These are phyloP conservation scores for Ctenoplectra terminalis DNA, from an alignment of 1,140 invertebrate genomes.

Conservation along the genomic window DNA sequence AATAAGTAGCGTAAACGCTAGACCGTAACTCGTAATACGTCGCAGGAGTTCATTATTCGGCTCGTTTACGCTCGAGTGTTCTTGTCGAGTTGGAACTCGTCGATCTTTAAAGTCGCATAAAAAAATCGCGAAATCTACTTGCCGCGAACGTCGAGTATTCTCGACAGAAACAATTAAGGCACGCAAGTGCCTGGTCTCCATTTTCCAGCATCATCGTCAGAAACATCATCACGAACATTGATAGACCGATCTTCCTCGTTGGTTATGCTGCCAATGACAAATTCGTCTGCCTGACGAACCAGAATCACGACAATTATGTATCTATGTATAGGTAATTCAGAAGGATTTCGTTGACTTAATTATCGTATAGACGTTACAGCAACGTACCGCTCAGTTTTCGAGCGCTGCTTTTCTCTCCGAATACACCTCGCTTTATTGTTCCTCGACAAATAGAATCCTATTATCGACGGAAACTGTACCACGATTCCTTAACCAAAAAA, in stretches of 20 bases:
- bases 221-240: background rate
- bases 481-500: no score
- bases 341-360: constrained; percentile 1
- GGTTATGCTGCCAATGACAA: background rate
- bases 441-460: background rate
- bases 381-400: background rate
- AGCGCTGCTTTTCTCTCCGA: background rate
- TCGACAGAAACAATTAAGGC: constrained; percentile 44
- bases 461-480: background rate
- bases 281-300: background rate
- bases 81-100: constrained; percentile 27
- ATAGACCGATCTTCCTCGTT: background rate
- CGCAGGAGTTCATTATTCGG: constrained; percentile 36
- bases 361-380: background rate
- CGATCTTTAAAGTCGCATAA: constrained; percentile 13
- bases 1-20: background rate
- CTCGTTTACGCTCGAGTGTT: constrained; percentile 36
- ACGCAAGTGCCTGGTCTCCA: constrained; percentile 12
- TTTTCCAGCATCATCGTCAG: constrained; percentile 10
- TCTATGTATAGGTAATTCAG: constrained; percentile 17
- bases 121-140: constrained; percentile 38
- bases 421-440: background rate
- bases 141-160: constrained; percentile 36
- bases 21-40: constrained; percentile 33
- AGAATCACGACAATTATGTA: constrained; percentile 19